A percentile compares a stretch with the other conserved stretches of the same genome.
phyloP scores from a whole-genome alignment of 2,888 invertebrate genomes.

The Lamellibrachia satsuma region DNA sequence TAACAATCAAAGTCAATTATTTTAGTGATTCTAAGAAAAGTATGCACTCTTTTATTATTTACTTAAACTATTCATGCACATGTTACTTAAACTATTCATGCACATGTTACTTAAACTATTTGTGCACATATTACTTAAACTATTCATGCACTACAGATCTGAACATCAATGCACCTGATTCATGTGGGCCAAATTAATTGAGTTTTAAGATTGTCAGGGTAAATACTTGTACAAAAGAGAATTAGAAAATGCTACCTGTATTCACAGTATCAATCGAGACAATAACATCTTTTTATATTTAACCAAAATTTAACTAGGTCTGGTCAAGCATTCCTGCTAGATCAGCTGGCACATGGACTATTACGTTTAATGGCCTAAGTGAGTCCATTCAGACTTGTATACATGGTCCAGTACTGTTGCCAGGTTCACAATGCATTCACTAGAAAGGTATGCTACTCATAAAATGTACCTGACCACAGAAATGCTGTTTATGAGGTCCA shows the following conservation, averaged over 20 bases:
- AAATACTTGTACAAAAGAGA: not conserved
- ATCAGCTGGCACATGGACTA: not conserved
- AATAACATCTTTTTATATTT: not conserved
- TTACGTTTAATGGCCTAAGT: not conserved
- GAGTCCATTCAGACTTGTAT: not conserved
- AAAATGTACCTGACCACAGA: not conserved
- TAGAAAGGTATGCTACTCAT: constrained; percentile 2
- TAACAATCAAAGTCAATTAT: no score
- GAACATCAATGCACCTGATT: no score
- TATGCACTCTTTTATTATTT: no score
- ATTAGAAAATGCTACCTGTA: not conserved
- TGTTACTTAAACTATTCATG: no score
- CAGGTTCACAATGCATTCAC: not conserved
- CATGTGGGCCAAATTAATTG: no score
- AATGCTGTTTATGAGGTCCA: not conserved
- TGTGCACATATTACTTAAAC: no score
- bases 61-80: no score
- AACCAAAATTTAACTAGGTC: not conserved
- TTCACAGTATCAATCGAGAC: not conserved
- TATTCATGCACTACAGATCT: no score
- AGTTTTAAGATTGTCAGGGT: no score
- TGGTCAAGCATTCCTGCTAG: not conserved
- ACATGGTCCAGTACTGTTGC: not conserved
- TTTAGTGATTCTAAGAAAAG: no score
- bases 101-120: no score